Conservation (phyloP, 2,888 invertebrate genomes). For the Coelinius sp. region DNA sequence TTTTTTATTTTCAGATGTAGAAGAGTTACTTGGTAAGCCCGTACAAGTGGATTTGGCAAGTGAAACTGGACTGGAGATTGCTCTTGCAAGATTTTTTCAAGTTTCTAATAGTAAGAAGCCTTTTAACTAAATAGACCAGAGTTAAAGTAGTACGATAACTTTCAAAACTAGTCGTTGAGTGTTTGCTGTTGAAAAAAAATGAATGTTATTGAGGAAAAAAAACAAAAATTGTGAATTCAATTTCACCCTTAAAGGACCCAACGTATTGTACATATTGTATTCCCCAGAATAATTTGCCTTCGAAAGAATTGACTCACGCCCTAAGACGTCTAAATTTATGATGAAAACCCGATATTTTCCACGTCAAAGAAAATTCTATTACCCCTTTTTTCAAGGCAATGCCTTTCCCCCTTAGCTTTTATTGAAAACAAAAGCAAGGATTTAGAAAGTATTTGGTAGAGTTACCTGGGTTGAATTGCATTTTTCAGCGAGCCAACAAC, state of each 20-base stretch:
- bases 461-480: constrained; percentile 23
- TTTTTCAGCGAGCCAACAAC: constrained; percentile 74
- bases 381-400: no score
- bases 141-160: not conserved
- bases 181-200: no score
- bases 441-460: not conserved
- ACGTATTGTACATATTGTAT: not conserved
- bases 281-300: not conserved
- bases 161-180: not conserved
- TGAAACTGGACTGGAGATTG: constrained; percentile 83
- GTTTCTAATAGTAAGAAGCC: constrained; percentile 77
- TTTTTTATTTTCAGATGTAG: constrained; percentile 77
- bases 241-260: not conserved
- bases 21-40: constrained; percentile 82
- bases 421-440: not conserved
- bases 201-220: no score
- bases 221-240: no score
- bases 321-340: not conserved
- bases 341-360: not conserved
- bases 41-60: constrained; percentile 81
- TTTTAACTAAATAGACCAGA: not conserved
- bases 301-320: not conserved
- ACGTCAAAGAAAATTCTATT: constrained; percentile 1
- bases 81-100: constrained; percentile 80
- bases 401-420: not conserved